Conservation (phyloP, 2,113 vertebrate species). For the Mesembrinibis cayennensis region DNA sequence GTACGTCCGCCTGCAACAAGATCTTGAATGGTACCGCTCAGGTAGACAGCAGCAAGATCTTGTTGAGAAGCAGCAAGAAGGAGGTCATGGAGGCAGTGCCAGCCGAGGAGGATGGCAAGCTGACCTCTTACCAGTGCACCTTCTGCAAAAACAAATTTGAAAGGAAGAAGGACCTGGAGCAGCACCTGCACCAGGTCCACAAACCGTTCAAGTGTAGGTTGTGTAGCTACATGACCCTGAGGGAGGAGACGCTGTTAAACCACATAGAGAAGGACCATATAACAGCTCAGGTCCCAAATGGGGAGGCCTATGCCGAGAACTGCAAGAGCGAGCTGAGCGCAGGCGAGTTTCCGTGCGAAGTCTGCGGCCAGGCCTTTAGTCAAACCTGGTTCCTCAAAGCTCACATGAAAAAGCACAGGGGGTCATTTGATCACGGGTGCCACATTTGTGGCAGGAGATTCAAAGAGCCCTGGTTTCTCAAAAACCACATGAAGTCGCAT, state of each 20-base stretch:
- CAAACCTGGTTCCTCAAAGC: conserved; percentile 95
- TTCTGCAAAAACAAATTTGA: conserved; percentile 82
- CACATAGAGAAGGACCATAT: conserved; percentile 92
- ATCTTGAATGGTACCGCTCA: conserved; percentile 78
- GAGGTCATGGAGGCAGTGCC: conserved; percentile 30
- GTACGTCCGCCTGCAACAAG: conserved; percentile 88
- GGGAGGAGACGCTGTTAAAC: conserved; percentile 88
- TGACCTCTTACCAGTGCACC: conserved; percentile 66
- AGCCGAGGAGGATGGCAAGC: conserved; percentile 2
- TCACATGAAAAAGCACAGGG: conserved; percentile 94
- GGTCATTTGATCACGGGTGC: conserved; percentile 90
- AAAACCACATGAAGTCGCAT: conserved; percentile 97
- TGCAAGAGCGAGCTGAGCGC: conserved; percentile 70
- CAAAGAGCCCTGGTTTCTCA: conserved; percentile 96
- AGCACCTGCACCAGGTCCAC: conserved; percentile 79
- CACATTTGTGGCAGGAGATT: conserved; percentile 91
- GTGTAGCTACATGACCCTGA: conserved; percentile 82
- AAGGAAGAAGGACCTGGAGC: conserved; percentile 80
- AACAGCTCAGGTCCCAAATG: conserved; percentile 80
- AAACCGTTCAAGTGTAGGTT: conserved; percentile 87
- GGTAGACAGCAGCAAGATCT: conserved; percentile 79
- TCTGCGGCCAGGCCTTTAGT: conserved; percentile 90
- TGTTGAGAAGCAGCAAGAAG: conserved; percentile 83
- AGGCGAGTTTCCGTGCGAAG: conserved; percentile 87
- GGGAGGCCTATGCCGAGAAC: conserved; percentile 67